Evolutionary conservation across 2,888 invertebrate species (phyloP), one percentile per base, ranked within the genome.

Genomic region (Plebejus argus): DNA sequence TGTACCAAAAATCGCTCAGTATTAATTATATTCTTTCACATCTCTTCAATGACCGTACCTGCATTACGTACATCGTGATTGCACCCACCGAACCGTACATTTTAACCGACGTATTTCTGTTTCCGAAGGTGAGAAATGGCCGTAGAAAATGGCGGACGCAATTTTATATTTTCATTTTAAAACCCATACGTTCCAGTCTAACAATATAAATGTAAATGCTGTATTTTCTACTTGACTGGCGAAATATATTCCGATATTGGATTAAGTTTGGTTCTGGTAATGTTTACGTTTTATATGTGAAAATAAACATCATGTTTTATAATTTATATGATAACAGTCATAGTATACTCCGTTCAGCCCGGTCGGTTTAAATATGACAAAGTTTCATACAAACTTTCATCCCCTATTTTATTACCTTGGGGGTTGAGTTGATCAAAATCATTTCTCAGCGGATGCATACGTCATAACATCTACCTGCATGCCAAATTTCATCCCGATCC

Each of bases 81-180:
- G 61, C 61, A 58, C 8, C 58, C 20, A 20, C 3, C 61, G 61
- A 3, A 61, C 23, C 12, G 61, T 61, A 23, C 23, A 23, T 23
- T 61, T 61, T 23, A 20, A 56, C 61, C 0, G 10, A 12, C 23
- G 23, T 61, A 23, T 61, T 61, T 61, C 61, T 23, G 61, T 8
- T 23, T 0, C 10, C 61, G 61, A 61, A 61, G 61, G 61, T 61
- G 61, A 61, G 61, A 61, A 61, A 61, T 61, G 23, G 61, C 23
- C 12, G n/a, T 58, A 7, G n/a, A 3, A 20, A 58, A 58, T 58
- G 58, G 8, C 20, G 8, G n/a, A n/a, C 20, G 61, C 61, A 61
- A 61, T 61, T 61, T 61, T 3, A 61, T 23, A 61, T 61, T 61
- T 61, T 61, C 61, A 61, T 61, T 61, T 61, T 61, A 61, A 58